Evolutionary conservation across 2,888 invertebrate genomes (phyloP).

Genomic region (Linnaemya tessellans): DNA sequence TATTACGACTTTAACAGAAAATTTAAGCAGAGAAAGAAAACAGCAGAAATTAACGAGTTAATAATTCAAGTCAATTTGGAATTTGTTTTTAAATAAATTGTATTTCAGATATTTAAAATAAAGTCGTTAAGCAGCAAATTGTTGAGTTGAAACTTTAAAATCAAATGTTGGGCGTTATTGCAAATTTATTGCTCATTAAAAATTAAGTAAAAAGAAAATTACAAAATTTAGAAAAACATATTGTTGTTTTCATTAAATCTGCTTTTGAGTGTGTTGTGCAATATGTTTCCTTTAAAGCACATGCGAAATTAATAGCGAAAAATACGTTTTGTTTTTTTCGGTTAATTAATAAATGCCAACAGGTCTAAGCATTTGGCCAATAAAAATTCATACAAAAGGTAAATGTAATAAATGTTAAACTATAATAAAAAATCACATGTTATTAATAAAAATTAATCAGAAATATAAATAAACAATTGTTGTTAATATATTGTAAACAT

Average conservation of each 20-base stretch:
- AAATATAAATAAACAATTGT: too few relatives aligned
- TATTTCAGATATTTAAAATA: too few relatives aligned
- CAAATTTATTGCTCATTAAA: too few relatives aligned
- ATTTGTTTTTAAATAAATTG: too few relatives aligned
- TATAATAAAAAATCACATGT: constrained; percentile 43
- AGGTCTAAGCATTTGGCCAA: background rate
- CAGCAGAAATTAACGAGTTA: background rate
- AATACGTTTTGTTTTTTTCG: background rate
- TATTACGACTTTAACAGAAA: too few relatives aligned
- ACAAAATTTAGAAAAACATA: background rate
- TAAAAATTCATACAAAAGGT: constrained; percentile 1
- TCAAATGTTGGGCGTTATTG: too few relatives aligned
- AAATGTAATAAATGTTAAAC: constrained; percentile 18
- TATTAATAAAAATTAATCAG: constrained; percentile 10
- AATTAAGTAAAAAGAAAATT: too few relatives aligned
- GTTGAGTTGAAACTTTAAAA: too few relatives aligned
- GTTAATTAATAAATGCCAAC: constrained; percentile 51
- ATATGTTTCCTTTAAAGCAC: constrained; percentile 4
- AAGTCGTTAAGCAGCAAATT: too few relatives aligned
- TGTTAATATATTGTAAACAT: too few relatives aligned
- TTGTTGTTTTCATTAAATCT: background rate
- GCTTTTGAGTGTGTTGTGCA: background rate
- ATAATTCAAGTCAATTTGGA: background rate
- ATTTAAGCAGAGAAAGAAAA: too few relatives aligned
- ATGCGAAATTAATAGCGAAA: constrained; percentile 15